These are phyloP conservation scores for Neodiprion fabricii DNA, from an alignment of 1,140 invertebrate genomes.

Conservation along the genomic window DNA sequence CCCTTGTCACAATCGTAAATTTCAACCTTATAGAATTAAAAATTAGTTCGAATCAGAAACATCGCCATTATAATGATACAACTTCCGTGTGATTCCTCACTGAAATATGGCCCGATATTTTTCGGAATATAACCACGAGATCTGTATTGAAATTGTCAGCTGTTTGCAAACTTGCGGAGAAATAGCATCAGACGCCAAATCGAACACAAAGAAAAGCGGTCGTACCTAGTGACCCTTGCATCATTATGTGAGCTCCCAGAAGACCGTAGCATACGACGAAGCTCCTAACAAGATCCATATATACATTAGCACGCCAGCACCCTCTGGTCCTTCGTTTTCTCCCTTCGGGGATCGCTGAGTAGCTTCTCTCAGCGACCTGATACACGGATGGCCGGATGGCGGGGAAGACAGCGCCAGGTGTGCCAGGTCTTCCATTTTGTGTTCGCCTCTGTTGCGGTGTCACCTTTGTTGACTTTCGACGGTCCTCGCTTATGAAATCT, in stretches of 20 bases:
- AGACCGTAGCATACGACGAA: not conserved
- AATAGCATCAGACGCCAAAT: not conserved
- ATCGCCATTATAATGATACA: too few species aligned
- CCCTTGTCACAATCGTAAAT: too few species aligned
- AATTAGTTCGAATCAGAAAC: too few species aligned
- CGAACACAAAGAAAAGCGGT: not conserved
- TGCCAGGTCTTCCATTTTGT: slow-evolving; percentile 5
- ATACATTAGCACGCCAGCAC: not conserved
- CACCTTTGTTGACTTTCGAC: slow-evolving; percentile 3
- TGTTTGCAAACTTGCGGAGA: too few species aligned
- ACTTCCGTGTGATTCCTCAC: too few species aligned
- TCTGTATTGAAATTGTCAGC: too few species aligned
- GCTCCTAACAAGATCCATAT: not conserved
- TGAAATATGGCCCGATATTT: too few species aligned
- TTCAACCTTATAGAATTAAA: too few species aligned
- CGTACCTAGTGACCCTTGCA: not conserved
- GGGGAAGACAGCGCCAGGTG: not conserved
- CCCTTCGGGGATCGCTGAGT: too few species aligned
- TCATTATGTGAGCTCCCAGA: not conserved
- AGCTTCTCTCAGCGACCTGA: not conserved
- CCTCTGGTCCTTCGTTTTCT: too few species aligned
- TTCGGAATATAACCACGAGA: too few species aligned
- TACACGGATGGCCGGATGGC: not conserved
- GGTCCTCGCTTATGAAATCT: not conserved
- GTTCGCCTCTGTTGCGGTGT: slow-evolving; percentile 1